These are phyloP conservation scores for Danio tinwini DNA, from an alignment of 2,797 vertebrate genomes.

Conservation along the genomic window DNA sequence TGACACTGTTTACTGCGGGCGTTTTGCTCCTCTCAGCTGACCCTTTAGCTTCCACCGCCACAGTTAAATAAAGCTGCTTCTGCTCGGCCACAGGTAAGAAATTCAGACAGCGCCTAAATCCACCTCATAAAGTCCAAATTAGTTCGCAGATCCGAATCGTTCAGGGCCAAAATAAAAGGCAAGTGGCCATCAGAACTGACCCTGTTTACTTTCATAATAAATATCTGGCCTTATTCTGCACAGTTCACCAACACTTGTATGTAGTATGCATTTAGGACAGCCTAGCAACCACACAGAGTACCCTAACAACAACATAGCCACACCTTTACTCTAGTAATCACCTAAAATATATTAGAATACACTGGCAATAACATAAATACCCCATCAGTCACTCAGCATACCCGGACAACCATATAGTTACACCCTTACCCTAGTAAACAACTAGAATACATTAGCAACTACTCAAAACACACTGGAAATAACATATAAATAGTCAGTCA, in stretches of 20 bases:
- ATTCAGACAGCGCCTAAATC: conserved; percentile 60
- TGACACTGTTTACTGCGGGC: conserved; percentile 59
- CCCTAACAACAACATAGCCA: too few relatives aligned
- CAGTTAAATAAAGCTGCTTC: conserved; percentile 58
- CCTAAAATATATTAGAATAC: too few relatives aligned
- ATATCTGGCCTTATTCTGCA: neutral
- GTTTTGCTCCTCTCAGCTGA: conserved; percentile 53
- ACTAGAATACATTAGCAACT: too few relatives aligned
- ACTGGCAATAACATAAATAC: too few relatives aligned
- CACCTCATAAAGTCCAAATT: conserved; percentile 55
- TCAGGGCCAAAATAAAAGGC: neutral
- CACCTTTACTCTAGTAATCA: too few relatives aligned
- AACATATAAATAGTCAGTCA: too few relatives aligned
- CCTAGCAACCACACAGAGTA: too few relatives aligned
- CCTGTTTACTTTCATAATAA: neutral
- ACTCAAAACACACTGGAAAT: too few relatives aligned
- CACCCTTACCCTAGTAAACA: too few relatives aligned
- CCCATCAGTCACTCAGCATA: too few relatives aligned
- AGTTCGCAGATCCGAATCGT: neutral
- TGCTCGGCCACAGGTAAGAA: conserved; percentile 56
- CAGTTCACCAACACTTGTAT: neutral
- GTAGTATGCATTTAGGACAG: too few relatives aligned
- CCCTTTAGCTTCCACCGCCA: conserved; percentile 53
- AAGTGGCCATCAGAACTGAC: neutral
- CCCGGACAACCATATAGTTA: too few relatives aligned